Percentiles rank a stretch among this genome's conserved stretches.
Evolutionary conservation across 2,797 vertebrate species (phyloP).

Genomic region (Ctenopoma multispine): DNA sequence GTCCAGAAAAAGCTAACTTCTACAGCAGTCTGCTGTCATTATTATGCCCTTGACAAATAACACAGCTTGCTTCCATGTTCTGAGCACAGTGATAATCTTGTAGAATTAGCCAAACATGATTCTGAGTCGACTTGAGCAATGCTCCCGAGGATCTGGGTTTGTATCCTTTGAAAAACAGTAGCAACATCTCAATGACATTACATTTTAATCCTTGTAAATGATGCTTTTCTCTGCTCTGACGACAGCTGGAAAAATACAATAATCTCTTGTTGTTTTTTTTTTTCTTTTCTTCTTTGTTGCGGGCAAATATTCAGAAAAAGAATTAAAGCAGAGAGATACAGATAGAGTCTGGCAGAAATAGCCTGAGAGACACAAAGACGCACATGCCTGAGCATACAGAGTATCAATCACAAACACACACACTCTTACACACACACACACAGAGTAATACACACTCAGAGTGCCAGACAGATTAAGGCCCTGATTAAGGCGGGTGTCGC

Average conservation of each 20-base stretch:
- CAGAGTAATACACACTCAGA: slow-evolving; percentile 47
- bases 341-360: slow-evolving; percentile 53
- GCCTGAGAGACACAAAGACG: slow-evolving; percentile 53
- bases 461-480: slow-evolving; percentile 72
- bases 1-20: background rate
- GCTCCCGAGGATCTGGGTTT: slow-evolving; percentile 21
- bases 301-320: slow-evolving; percentile 58
- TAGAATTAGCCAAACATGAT: slow-evolving; percentile 43
- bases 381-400: slow-evolving; percentile 61
- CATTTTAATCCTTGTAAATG: slow-evolving; percentile 52
- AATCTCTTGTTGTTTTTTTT: slow-evolving; percentile 52
- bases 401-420: slow-evolving; percentile 59
- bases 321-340: slow-evolving; percentile 46
- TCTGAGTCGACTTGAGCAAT: background rate
- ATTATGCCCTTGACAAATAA: slow-evolving; percentile 12
- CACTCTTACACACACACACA: slow-evolving; percentile 17
- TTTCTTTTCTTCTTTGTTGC: slow-evolving; percentile 5
- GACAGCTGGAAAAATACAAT: slow-evolving; percentile 52
- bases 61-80: slow-evolving; percentile 27
- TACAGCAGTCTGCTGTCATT: background rate
- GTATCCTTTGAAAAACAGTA: slow-evolving; percentile 16
- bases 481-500: slow-evolving; percentile 72
- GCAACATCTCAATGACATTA: slow-evolving; percentile 34
- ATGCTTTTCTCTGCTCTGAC: slow-evolving; percentile 26
- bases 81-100: slow-evolving; percentile 42